These are phyloP conservation scores for Perizoma affinitatum DNA, from an alignment of 2,888 invertebrate genomes.

Conservation along the genomic window DNA sequence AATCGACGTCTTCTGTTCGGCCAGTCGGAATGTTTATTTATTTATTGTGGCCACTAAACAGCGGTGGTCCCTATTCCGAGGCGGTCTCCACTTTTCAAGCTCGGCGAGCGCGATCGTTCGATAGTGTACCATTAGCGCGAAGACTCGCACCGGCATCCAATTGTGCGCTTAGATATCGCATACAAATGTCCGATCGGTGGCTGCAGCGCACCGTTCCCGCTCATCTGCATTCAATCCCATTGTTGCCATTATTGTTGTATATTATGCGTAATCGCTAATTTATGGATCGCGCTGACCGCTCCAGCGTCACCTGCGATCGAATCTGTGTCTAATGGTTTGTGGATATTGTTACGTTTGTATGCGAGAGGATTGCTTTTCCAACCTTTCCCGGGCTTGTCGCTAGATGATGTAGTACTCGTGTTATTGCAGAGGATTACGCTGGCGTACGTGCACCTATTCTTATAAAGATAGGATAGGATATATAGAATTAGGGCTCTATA, in stretches of 20 bases:
- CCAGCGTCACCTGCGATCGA: constrained; percentile 56
- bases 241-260: constrained; percentile 80
- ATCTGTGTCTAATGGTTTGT: constrained; percentile 50
- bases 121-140: constrained; percentile 84
- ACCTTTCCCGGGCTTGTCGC: constrained; percentile 17
- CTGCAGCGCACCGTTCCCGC: constrained; percentile 53
- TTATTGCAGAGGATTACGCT: constrained; percentile 26
- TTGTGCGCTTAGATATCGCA: constrained; percentile 83
- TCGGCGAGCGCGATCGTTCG: constrained; percentile 71
- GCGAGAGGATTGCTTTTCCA: constrained; percentile 15
- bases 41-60: constrained; percentile 71
- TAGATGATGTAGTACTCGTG: constrained; percentile 24
- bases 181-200: constrained; percentile 80
- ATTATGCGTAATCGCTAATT: constrained; percentile 80
- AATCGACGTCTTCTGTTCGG: constrained; percentile 39
- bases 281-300: constrained; percentile 68
- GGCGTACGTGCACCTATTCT: constrained; percentile 1
- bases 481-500: constrained; percentile 17
- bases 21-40: constrained; percentile 63
- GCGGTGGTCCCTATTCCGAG: constrained; percentile 74
- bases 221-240: constrained; percentile 84
- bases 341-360: constrained; percentile 32
- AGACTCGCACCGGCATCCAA: constrained; percentile 82
- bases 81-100: constrained; percentile 77
- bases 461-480: constrained; percentile 6